Evolutionary conservation across 2,888 invertebrate genomes (phyloP), one percentile per base, ranked within the genome.

Genomic region (Dusona sp.): DNA sequence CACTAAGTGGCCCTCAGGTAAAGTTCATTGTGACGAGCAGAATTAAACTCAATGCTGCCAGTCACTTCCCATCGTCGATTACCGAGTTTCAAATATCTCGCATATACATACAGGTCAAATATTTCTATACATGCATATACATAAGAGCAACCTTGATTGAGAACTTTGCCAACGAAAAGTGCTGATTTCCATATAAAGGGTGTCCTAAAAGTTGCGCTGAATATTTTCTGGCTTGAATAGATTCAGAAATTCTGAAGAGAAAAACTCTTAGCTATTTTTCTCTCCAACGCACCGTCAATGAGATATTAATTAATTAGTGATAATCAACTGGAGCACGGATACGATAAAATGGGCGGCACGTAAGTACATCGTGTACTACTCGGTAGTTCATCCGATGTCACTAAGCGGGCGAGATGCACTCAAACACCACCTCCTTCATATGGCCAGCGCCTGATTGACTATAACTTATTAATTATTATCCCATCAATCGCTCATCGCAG

Each of bases 21-120:
- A 72, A 67, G 77, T 75, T 67, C 48, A 79, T 79, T 79, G 79
- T 85, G 75, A 54, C 54, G 42, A 25, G 57, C 3, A 73, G 48
- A 81, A 85, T 78, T 77, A 85, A 78, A 81, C 81, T 80, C 81
- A 29, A 36, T 61, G 78, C 67, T 78, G 81, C 83, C 45, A 77
- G 33, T 77, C 64, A 29, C 83, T 78, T 25, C n/a, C 25, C 65
- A 54, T 36, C 82, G 75, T 77, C 61, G 61, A 48, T 45, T 77
- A 75, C 77, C 77, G 36, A 48, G 74, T 70, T 74, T 36, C 45
- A 38, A 61, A 80, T 77, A 80, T 72, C 73, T 42, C 54, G 9
- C 67, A 57, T 22, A 16, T 38, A 42, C 13, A 42, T 13, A 36
- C 67, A 38, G 67, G 38, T 38, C n/a, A 38, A 61, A 61, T 25